These are phyloP conservation scores for Axea sp. DNA, from an alignment of 2,888 invertebrate genomes.

Conservation along the genomic window DNA sequence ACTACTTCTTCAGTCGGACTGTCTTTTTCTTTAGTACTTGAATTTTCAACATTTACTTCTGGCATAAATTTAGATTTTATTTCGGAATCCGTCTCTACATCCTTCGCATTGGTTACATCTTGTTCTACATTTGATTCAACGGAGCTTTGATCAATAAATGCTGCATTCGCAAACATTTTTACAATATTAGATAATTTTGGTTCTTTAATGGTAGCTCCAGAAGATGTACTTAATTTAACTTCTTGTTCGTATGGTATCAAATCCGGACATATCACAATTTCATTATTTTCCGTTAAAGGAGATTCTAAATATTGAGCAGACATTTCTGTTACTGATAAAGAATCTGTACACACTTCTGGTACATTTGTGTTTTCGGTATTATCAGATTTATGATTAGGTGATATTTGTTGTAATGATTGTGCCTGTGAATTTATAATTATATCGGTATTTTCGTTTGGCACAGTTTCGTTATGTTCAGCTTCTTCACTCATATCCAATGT, in stretches of 20 bases:
- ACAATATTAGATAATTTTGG: constrained; percentile 55
- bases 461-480: constrained; percentile 77
- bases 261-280: constrained; percentile 71
- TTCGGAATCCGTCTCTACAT: constrained; percentile 3
- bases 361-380: constrained; percentile 74
- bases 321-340: constrained; percentile 75
- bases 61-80: constrained; percentile 2
- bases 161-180: constrained; percentile 69
- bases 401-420: constrained; percentile 68
- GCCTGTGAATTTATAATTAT: constrained; percentile 79
- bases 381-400: constrained; percentile 74
- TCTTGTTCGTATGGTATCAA: constrained; percentile 73
- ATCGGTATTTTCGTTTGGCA: constrained; percentile 82
- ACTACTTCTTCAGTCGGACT: constrained; percentile 11
- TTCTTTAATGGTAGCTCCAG: constrained; percentile 26
- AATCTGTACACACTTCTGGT: constrained; percentile 75
- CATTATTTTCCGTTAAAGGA: constrained; percentile 75
- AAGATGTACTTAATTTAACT: constrained; percentile 54
- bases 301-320: constrained; percentile 76
- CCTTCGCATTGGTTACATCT: constrained; percentile 57
- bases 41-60: constrained; percentile 7
- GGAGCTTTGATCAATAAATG: constrained; percentile 76
- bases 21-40: constrained; percentile 15
- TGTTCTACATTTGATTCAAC: constrained; percentile 74
- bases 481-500: constrained; percentile 89